phyloP scores from a whole-genome alignment of 2,797 vertebrate species.

The Oreochromis grahami region DNA sequence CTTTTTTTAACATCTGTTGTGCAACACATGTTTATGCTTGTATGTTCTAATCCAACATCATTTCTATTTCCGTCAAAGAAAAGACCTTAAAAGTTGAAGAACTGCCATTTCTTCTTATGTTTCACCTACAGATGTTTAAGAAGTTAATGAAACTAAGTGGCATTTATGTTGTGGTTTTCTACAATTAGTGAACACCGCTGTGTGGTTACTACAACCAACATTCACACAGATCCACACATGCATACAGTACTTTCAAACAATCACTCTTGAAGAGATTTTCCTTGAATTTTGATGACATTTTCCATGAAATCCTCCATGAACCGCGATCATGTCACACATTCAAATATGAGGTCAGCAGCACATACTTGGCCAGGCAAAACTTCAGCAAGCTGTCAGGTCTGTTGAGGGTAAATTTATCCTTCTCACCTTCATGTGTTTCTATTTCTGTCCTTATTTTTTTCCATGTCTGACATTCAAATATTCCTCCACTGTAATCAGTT shows the following conservation, averaged over 20 bases:
- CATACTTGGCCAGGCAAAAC: neutral
- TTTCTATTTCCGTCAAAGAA: neutral
- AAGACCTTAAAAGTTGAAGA: neutral
- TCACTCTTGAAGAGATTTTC: no score
- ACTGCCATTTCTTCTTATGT: neutral
- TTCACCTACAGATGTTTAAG: neutral
- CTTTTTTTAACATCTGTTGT: neutral
- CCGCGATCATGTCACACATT: neutral
- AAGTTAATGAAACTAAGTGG: neutral
- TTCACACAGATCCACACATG: no score
- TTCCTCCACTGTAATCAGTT: neutral
- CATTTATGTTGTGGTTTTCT: no score
- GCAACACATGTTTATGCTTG: neutral
- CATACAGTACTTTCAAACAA: no score
- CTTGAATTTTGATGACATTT: no score
- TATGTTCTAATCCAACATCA: neutral
- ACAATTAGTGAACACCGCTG: no score
- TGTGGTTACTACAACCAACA: no score
- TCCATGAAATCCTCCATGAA: no score
- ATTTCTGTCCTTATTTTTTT: neutral
- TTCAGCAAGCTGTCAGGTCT: neutral
- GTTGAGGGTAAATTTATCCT: neutral
- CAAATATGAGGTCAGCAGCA: neutral
- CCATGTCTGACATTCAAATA: neutral
- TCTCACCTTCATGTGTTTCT: neutral